Evolutionary conservation across 2,888 invertebrate genomes (phyloP).

Genomic region (Aspidiotus rigidus): DNA sequence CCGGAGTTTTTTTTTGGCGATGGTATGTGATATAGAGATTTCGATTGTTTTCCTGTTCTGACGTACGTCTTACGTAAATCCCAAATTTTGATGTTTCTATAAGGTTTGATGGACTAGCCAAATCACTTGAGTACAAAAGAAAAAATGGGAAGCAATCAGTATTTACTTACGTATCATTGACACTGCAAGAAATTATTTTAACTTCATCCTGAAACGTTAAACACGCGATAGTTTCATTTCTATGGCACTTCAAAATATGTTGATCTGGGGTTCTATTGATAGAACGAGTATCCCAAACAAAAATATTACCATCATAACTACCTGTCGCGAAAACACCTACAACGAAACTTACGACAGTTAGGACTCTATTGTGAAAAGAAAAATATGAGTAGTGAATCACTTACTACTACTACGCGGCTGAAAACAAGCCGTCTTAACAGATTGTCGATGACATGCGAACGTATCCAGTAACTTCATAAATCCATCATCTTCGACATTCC

Average conservation of each 20-base stretch:
- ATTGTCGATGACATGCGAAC: slow-evolving; percentile 68
- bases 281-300: slow-evolving; percentile 70
- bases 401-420: slow-evolving; percentile 53
- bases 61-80: slow-evolving; percentile 75
- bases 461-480: slow-evolving; percentile 39
- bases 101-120: neutral
- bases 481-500: slow-evolving; percentile 52
- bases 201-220: slow-evolving; percentile 71
- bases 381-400: neutral
- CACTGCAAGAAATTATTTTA: slow-evolving; percentile 73
- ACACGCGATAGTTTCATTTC: slow-evolving; percentile 49
- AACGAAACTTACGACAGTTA: neutral
- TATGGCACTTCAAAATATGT: slow-evolving; percentile 17
- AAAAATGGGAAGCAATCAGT: neutral
- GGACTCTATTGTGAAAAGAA: neutral
- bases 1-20: slow-evolving; percentile 62
- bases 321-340: slow-evolving; percentile 75
- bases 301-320: slow-evolving; percentile 75
- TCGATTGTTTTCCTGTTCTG: slow-evolving; percentile 52
- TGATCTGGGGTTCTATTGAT: slow-evolving; percentile 6
- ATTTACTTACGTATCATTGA: slow-evolving; percentile 62
- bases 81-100: slow-evolving; percentile 71
- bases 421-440: slow-evolving; percentile 75
- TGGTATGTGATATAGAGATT: slow-evolving; percentile 61
- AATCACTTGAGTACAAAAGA: neutral